A percentile compares a stretch with the other conserved stretches of the same genome.
phyloP scores from a whole-genome alignment of 2,888 invertebrate species.

The Agonum fuliginosum region DNA sequence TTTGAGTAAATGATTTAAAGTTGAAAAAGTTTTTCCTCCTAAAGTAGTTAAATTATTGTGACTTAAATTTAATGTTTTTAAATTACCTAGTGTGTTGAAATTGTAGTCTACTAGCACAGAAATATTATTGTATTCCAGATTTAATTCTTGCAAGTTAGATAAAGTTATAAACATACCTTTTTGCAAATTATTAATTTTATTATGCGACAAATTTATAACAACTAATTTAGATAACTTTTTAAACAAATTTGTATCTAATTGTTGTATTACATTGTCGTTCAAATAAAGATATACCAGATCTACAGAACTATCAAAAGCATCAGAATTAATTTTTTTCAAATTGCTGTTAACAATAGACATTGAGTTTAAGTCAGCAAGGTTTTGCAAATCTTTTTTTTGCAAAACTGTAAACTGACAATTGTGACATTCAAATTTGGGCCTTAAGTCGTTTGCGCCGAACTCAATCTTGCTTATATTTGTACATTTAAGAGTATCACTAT shows the following conservation, averaged over 20 bases:
- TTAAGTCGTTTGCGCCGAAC: not conserved
- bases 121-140: conserved; percentile 18
- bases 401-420: conserved; percentile 20
- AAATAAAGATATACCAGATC: not conserved
- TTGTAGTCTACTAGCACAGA: not conserved
- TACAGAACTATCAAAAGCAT: conserved; percentile 11
- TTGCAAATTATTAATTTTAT: conserved; percentile 19
- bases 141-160: not conserved
- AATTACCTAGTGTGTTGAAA: not conserved
- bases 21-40: conserved; percentile 1
- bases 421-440: conserved; percentile 16
- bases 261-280: conserved; percentile 10
- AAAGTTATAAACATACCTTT: conserved; percentile 25
- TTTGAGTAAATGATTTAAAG: conserved; percentile 1
- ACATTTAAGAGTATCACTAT: not conserved
- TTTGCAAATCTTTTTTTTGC: not conserved
- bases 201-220: not conserved
- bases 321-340: conserved; percentile 2
- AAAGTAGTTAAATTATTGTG: conserved; percentile 14
- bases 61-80: conserved; percentile 26
- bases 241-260: conserved; percentile 25
- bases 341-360: conserved; percentile 11
- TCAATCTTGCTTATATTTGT: not conserved
- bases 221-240: not conserved
- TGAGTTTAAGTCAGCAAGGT: not conserved